phyloP scores from a whole-genome alignment of 2,888 invertebrate genomes.

The Lottia gigantea region DNA sequence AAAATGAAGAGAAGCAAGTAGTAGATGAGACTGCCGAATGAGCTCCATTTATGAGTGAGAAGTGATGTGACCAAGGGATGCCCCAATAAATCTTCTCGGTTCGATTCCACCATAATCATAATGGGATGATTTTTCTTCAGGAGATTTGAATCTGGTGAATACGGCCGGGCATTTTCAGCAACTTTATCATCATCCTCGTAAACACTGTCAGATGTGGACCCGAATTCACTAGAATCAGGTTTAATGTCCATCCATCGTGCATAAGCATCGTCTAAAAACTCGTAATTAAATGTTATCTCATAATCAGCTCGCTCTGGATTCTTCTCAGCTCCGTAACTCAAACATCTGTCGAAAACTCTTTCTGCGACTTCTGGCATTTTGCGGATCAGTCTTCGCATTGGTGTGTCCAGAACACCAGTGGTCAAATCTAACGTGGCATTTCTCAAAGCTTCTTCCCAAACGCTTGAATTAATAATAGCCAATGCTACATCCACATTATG shows the following conservation, averaged over 20 bases:
- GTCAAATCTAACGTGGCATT: slow-evolving; percentile 62
- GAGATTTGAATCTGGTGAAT: slow-evolving; percentile 61
- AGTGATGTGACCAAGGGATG: slow-evolving; percentile 70
- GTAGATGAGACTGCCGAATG: slow-evolving; percentile 70
- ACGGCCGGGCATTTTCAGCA: slow-evolving; percentile 55
- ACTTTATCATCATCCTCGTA: slow-evolving; percentile 64
- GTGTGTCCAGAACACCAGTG: slow-evolving; percentile 66
- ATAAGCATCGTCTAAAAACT: slow-evolving; percentile 71
- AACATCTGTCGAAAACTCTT: slow-evolving; percentile 63
- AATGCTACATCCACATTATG: slow-evolving; percentile 67
- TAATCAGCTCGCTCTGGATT: slow-evolving; percentile 59
- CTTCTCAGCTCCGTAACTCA: slow-evolving; percentile 50
- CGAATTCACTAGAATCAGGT: slow-evolving; percentile 37
- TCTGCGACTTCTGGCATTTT: slow-evolving; percentile 70
- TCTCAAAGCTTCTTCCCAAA: slow-evolving; percentile 68
- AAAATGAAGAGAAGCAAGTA: slow-evolving; percentile 70
- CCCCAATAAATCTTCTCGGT: slow-evolving; percentile 68
- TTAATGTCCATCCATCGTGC: slow-evolving; percentile 56
- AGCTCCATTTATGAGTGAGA: slow-evolving; percentile 70
- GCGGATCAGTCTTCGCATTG: slow-evolving; percentile 70
- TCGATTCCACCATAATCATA: slow-evolving; percentile 67
- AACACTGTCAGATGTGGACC: slow-evolving; percentile 53
- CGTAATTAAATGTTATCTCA: slow-evolving; percentile 69
- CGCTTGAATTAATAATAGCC: slow-evolving; percentile 65
- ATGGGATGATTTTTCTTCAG: slow-evolving; percentile 68